Conservation (phyloP, 2,888 invertebrate species). For the Crioceris asparagi region DNA sequence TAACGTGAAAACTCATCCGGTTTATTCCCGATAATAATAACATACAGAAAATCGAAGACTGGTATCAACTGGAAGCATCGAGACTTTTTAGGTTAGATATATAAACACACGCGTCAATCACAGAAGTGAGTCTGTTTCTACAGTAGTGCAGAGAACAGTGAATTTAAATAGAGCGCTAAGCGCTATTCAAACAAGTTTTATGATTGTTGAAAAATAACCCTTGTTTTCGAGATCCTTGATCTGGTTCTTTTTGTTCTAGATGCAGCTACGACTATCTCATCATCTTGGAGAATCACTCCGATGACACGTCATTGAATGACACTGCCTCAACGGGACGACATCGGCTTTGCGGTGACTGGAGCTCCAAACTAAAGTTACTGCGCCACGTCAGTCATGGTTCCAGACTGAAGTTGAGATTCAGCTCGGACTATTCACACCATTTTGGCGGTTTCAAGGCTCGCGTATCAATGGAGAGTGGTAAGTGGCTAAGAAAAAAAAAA, state of each 20-base stretch:
- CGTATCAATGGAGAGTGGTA: slow-evolving; percentile 62
- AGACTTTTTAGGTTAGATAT: too few relatives aligned
- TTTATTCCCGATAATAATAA: too few relatives aligned
- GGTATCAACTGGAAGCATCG: too few relatives aligned
- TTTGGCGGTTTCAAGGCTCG: slow-evolving; percentile 65
- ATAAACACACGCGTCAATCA: too few relatives aligned
- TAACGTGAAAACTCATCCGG: too few relatives aligned
- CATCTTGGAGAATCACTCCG: slow-evolving; percentile 42
- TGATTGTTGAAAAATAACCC: too few relatives aligned
- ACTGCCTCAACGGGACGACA: slow-evolving; percentile 9
- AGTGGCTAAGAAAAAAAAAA: slow-evolving; percentile 31
- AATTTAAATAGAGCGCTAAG: too few relatives aligned
- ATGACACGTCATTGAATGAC: slow-evolving; percentile 26
- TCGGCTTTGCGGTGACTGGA: slow-evolving; percentile 71
- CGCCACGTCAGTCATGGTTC: slow-evolving; percentile 53
- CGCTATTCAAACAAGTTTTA: too few relatives aligned
- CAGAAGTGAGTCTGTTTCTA: too few relatives aligned
- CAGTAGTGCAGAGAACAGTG: too few relatives aligned
- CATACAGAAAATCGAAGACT: too few relatives aligned
- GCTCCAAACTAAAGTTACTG: slow-evolving; percentile 61
- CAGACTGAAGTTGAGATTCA: slow-evolving; percentile 55
- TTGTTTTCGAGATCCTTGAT: too few relatives aligned
- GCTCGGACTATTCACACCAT: slow-evolving; percentile 67
- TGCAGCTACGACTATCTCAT: slow-evolving; percentile 73
- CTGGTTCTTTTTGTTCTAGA: slow-evolving; percentile 41